Evolutionary conservation across 2,113 vertebrate genomes (phyloP), one percentile per base, ranked within the genome.

Genomic region (Mugil cephalus): DNA sequence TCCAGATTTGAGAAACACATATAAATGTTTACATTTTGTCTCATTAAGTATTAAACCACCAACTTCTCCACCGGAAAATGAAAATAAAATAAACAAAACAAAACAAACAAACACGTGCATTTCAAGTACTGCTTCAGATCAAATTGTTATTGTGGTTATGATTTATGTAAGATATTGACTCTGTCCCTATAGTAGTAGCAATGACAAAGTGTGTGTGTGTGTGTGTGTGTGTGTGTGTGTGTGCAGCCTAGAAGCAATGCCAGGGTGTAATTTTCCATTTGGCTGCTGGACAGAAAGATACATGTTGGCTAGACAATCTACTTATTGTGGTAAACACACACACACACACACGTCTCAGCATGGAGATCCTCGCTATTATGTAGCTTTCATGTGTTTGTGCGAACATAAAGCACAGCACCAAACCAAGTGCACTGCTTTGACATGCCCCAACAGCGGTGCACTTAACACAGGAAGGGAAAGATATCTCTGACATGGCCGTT

Each of bases 261-360:
- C 59, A 63, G 10, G 17, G 51, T 74, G 39, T 77, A 38, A 74
- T 85, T 85, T 80, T 79, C 78, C 54, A 76, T 84, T 82, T 82
- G 74, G 78, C 78, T 79, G 66, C 69, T 64, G 58, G 73, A 77
- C 77, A 73, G 53, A 74, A 53, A 66, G 35, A 68, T 62, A 43
- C 42, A 61, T 64, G 47, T 67, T 69, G 78, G 51, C 21, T 14
- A 63, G 56, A 79, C 64, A 77, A 63, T 77, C 65, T 66, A 35
- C 54, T 74, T 62, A 65, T 62, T 77, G 60, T 59, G 24, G 19
- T 58, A 45, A 75, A 73, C 14, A 56, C 52, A 38, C 63, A 76
- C 45, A 52, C 55, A 64, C 51, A 59, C 66, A 56, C 0, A 10
- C n/a, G n/a, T n/a, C n/a, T 34, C 51, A 47, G 19, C 62, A 47